phyloP scores from a whole-genome alignment of 92 coral and sea anemone genomes.

The Heliopora coerulea region DNA sequence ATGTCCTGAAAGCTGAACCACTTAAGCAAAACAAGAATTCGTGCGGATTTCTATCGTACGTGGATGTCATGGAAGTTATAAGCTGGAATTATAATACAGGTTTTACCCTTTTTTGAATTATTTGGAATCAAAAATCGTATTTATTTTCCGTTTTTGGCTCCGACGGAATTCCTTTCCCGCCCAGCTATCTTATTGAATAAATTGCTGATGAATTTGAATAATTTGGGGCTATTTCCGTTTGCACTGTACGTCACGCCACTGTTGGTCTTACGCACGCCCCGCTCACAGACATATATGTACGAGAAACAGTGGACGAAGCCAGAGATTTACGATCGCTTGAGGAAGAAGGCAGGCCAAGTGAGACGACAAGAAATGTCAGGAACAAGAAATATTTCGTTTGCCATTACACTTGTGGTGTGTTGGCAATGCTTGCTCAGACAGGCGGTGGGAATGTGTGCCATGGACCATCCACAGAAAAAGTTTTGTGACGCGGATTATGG shows the following conservation, averaged over 20 bases:
- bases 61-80: too few relatives aligned
- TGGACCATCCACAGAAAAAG: constrained; percentile 58
- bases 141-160: neutral
- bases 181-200: constrained; percentile 12
- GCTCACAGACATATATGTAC: too few relatives aligned
- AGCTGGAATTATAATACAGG: too few relatives aligned
- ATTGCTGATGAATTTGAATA: constrained; percentile 23
- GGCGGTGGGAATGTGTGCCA: constrained; percentile 12
- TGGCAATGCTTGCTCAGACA: neutral
- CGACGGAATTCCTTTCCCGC: constrained; percentile 21
- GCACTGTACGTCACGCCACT: too few relatives aligned
- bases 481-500: constrained; percentile 64
- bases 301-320: neutral
- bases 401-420: constrained; percentile 6
- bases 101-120: too few relatives aligned
- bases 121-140: too few relatives aligned
- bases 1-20: too few relatives aligned
- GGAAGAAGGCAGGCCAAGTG: neutral
- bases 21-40: too few relatives aligned
- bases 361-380: constrained; percentile 12
- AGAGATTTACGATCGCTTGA: neutral
- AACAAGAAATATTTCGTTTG: constrained; percentile 2
- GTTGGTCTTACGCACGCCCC: too few relatives aligned
- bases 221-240: constrained; percentile 20
- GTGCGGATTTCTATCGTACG: too few relatives aligned